These are phyloP conservation scores for Opisthocomus hoazin DNA, from an alignment of 2,113 vertebrate species.

Conservation along the genomic window DNA sequence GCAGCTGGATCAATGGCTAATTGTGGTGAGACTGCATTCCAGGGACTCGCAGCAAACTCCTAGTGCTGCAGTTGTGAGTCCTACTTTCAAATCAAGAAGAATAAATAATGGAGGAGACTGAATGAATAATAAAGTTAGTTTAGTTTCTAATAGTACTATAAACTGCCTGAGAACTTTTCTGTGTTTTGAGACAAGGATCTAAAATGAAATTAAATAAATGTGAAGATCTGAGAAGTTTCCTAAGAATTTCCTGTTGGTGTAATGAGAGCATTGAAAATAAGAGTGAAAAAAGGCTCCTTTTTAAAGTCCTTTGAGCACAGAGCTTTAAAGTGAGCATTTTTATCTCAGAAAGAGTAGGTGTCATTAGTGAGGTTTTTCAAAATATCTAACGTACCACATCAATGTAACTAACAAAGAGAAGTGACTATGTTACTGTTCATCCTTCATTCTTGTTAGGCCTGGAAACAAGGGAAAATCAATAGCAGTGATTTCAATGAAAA, in stretches of 20 bases:
- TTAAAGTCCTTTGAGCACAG: not conserved
- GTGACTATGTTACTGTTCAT: not conserved
- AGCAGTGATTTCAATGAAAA: not conserved
- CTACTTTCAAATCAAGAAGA: constrained; percentile 24
- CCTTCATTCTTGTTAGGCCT: not conserved
- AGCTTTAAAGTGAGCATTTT: not conserved
- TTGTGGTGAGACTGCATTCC: constrained; percentile 31
- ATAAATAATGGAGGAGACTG: constrained; percentile 27
- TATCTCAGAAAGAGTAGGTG: not conserved
- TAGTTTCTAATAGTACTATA: constrained; percentile 13
- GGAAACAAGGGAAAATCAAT: not conserved
- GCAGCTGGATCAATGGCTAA: constrained; percentile 56
- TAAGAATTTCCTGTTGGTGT: not conserved
- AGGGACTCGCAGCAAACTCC: constrained; percentile 29
- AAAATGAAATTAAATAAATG: not conserved
- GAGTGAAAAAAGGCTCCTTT: not conserved
- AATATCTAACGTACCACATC: not conserved
- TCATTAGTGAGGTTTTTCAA: not conserved
- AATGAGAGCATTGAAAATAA: not conserved
- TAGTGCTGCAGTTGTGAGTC: not conserved
- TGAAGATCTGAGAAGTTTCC: not conserved
- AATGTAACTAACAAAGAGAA: not conserved
- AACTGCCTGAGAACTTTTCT: not conserved
- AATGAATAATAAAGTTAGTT: constrained; percentile 37
- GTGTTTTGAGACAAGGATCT: not conserved